phyloP scores from a whole-genome alignment of 2,797 vertebrate genomes.

The Fringilla coelebs region DNA sequence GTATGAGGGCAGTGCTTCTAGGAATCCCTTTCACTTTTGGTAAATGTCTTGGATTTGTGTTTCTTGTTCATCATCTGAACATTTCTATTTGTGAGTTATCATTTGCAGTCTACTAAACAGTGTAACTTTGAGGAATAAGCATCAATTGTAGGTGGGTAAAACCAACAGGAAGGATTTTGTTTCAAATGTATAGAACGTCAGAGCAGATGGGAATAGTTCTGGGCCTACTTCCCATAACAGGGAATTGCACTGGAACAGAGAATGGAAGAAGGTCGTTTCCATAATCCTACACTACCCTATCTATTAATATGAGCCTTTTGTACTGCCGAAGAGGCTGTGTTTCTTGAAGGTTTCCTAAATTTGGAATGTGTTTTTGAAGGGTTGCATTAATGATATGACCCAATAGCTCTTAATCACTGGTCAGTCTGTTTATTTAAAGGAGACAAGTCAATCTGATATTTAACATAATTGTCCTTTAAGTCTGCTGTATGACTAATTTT shows the following conservation, averaged over 20 bases:
- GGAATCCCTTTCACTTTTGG: background rate
- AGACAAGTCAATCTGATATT: background rate
- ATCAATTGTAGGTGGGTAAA: background rate
- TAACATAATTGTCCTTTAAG: background rate
- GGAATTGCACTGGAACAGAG: background rate
- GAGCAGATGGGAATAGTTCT: background rate
- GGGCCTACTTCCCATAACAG: background rate
- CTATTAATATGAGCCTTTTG: background rate
- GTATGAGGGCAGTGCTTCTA: background rate
- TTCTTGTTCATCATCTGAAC: background rate
- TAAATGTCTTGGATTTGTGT: background rate
- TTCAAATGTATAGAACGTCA: background rate
- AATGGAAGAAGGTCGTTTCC: background rate
- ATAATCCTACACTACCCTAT: background rate
- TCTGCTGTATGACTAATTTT: background rate
- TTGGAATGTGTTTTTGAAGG: background rate
- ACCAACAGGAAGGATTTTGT: background rate
- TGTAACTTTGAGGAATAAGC: background rate
- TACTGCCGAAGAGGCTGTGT: background rate
- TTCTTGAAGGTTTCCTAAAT: background rate
- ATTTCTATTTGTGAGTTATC: background rate
- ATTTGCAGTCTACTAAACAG: background rate
- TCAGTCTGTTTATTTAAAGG: background rate
- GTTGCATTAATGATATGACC: background rate
- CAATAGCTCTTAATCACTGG: background rate